A percentile compares a stretch with the other conserved stretches of the same genome.
Evolutionary conservation across 2,888 invertebrate genomes (phyloP).

Genomic region (Chaetogeoica ovagalla): DNA sequence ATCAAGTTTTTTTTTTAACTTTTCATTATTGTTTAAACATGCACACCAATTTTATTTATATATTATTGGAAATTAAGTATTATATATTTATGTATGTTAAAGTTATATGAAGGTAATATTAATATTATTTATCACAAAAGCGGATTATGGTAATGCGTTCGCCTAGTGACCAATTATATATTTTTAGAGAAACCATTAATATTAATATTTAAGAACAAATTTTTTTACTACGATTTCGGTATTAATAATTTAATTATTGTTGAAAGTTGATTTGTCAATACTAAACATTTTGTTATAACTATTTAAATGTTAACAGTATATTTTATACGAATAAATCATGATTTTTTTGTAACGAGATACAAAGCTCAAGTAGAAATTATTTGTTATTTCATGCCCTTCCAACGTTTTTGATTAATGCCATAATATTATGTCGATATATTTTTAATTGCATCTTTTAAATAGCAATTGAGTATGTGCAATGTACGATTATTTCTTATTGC

Average conservation of each 20-base stretch:
- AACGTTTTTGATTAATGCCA: not conserved
- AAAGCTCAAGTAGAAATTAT: not conserved
- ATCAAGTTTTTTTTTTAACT: slow-evolving; percentile 2
- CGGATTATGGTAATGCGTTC: not conserved
- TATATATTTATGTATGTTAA: slow-evolving; percentile 21
- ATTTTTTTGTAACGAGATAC: slow-evolving; percentile 33
- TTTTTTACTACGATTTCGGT: slow-evolving; percentile 41
- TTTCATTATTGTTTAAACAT: slow-evolving; percentile 8
- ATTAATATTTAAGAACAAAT: slow-evolving; percentile 46
- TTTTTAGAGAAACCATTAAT: slow-evolving; percentile 24
- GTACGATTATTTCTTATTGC: too few species aligned
- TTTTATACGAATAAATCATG: slow-evolving; percentile 47
- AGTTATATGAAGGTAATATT: not conserved
- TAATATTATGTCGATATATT: not conserved
- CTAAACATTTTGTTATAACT: slow-evolving; percentile 44
- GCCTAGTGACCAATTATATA: slow-evolving; percentile 13
- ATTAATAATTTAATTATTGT: slow-evolving; percentile 49
- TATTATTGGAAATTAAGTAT: not conserved
- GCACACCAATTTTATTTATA: not conserved
- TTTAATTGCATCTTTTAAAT: too few species aligned
- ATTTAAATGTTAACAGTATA: slow-evolving; percentile 49
- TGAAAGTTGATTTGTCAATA: slow-evolving; percentile 41
- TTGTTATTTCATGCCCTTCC: not conserved
- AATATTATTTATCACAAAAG: slow-evolving; percentile 13
- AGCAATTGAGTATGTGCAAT: too few species aligned